Conservation (phyloP, 2,797 vertebrate species). For the Arnoldichthys spilopterus region DNA sequence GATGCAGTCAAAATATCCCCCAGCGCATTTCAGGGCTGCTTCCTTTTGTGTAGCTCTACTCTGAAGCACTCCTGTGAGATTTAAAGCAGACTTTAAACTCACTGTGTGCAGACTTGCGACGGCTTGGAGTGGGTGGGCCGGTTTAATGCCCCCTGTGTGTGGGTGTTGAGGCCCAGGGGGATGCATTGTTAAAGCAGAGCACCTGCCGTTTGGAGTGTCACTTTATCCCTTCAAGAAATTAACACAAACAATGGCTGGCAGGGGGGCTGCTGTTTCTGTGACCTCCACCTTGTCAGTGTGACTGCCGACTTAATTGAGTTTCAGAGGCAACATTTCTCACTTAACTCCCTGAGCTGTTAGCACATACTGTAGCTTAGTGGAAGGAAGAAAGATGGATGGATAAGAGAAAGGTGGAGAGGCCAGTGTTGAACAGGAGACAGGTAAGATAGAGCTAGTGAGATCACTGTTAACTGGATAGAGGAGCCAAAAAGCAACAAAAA, state of each 20-base stretch:
- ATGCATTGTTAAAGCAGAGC: conserved; percentile 64
- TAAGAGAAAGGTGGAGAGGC: conserved; percentile 62
- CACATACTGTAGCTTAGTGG: conserved; percentile 55
- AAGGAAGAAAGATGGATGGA: conserved; percentile 62
- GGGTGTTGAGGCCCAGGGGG: conserved; percentile 37
- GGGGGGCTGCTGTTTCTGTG: conserved; percentile 62
- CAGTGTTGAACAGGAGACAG: conserved; percentile 63
- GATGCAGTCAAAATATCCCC: conserved; percentile 41
- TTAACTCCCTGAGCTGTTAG: conserved; percentile 40
- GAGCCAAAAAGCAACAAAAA: neutral
- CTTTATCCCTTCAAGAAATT: conserved; percentile 66
- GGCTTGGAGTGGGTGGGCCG: conserved; percentile 1
- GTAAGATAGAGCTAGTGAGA: conserved; percentile 52
- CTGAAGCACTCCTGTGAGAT: conserved; percentile 36
- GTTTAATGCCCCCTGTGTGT: conserved; percentile 31
- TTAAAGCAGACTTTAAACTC: conserved; percentile 50
- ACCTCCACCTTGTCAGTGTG: conserved; percentile 71
- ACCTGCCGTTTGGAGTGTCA: conserved; percentile 76
- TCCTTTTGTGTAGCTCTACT: conserved; percentile 28
- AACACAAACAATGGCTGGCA: conserved; percentile 67
- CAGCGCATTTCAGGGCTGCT: conserved; percentile 21
- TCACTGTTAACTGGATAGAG: conserved; percentile 45
- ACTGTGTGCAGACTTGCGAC: conserved; percentile 40
- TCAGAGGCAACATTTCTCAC: conserved; percentile 34
- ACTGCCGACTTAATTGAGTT: conserved; percentile 57